phyloP scores from a whole-genome alignment of 1,140 invertebrate species.

The Probaryconus sp. region DNA sequence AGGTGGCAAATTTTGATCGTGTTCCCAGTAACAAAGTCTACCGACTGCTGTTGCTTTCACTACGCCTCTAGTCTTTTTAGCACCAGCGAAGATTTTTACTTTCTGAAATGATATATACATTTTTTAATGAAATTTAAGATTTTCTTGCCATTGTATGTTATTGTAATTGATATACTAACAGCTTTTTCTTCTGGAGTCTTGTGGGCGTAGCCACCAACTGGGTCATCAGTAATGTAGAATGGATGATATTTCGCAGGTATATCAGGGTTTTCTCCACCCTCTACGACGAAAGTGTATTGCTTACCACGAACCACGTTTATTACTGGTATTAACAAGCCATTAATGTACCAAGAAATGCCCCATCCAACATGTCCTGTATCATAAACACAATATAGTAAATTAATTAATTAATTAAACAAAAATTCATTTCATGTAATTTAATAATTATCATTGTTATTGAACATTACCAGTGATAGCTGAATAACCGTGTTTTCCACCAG shows the following conservation, averaged over 20 bases:
- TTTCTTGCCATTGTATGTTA: too few species aligned
- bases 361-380: conserved; percentile 90
- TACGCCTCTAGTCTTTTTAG: conserved; percentile 82
- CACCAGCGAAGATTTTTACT: conserved; percentile 89
- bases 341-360: conserved; percentile 97
- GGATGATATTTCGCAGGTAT: conserved; percentile 92
- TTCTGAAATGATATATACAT: conserved; percentile 78
- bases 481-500: conserved; percentile 92
- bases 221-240: conserved; percentile 96
- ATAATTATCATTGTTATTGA: too few species aligned
- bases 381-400: conserved; percentile 7
- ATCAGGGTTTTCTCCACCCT: conserved; percentile 89
- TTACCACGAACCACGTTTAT: conserved; percentile 93
- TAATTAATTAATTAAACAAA: too few species aligned
- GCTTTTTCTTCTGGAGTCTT: conserved; percentile 90
- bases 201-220: conserved; percentile 92
- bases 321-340: conserved; percentile 94
- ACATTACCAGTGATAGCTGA: conserved; percentile 88
- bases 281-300: conserved; percentile 93
- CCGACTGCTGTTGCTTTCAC: conserved; percentile 86
- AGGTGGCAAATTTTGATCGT: conserved; percentile 83
- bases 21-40: conserved; percentile 91
- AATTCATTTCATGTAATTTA: too few species aligned
- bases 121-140: conserved; percentile 14
- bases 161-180: conserved; percentile 79